Evolutionary conservation across 2,888 invertebrate genomes (phyloP), one percentile per base, ranked within the genome.

Genomic region (Cheilosia variabilis): DNA sequence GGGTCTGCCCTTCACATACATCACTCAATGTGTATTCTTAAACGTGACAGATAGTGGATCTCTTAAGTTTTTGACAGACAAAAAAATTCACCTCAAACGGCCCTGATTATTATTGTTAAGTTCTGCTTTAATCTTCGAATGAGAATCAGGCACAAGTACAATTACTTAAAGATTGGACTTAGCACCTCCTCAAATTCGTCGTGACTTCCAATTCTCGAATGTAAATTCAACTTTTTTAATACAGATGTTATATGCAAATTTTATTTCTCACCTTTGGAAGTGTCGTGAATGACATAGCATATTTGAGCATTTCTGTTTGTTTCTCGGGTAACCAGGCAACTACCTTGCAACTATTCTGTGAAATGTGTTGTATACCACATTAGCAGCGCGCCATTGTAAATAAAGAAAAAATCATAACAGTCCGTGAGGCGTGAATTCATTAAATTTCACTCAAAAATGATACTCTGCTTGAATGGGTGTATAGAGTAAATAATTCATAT

Each of bases 191-290:
- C 37, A 37, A 80, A 80, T 80, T 60, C 66, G 55, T 80, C 80
- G 80, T 80, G 80, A 80, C 80, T 80, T 63, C 68, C 55, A 62
- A 75, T 68, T 75, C 62, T 62, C 53, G 63, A 75, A 80, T 80
- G 75, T 80, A 62, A 75, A 80, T 80, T 68, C 68, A 50, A 45
- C 31, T 60, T 72, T 37, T 37, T 80, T 68, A 73, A 73, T 80
- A 80, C 80, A 80, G 66, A 75, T 75, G 75, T 75, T 75, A 75
- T 80, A 80, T 80, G 80, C 80, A 80, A 80, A 80, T 80, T 57
- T 57, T 50, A 68, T 80, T 80, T 80, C 80, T 80, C 75, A 80
- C 80, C 80, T 80, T 68, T 68, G 37, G 80, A 75, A 80, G 75
- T 80, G 80, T 80, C 80, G 73, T 80, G 80, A 68, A 80, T 75